Evolutionary conservation across 1,140 invertebrate species (phyloP).

Genomic region (Manduca sexta): DNA sequence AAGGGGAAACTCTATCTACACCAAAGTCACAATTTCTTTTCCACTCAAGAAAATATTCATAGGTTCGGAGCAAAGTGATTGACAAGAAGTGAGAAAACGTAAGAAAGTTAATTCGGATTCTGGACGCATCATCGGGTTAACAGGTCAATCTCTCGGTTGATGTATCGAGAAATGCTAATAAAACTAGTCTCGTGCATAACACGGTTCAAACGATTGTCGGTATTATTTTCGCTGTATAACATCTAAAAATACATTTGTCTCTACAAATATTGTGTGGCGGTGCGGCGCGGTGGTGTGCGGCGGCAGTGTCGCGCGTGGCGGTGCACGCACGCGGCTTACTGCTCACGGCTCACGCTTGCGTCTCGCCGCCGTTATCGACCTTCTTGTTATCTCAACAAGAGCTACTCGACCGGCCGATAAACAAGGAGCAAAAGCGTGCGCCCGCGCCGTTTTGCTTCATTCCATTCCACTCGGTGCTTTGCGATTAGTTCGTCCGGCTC

Average conservation of each 20-base stretch:
- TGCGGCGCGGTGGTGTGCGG: constrained; percentile 16
- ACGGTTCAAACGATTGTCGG: constrained; percentile 36
- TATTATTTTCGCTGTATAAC: constrained; percentile 50
- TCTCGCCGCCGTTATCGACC: constrained; percentile 41
- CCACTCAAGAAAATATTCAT: not conserved
- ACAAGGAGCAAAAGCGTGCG: constrained; percentile 67
- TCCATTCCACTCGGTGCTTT: constrained; percentile 50
- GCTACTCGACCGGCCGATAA: constrained; percentile 55
- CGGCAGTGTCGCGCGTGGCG: constrained; percentile 18
- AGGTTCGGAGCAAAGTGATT: not conserved
- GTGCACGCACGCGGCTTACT: constrained; percentile 21
- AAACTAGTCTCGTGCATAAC: constrained; percentile 25
- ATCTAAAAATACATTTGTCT: constrained; percentile 63
- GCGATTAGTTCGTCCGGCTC: constrained; percentile 60
- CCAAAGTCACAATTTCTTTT: not conserved
- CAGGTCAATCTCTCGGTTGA: constrained; percentile 6
- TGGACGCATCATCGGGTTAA: not conserved
- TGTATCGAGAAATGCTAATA: constrained; percentile 5
- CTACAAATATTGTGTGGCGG: constrained; percentile 43
- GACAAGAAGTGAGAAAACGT: not conserved
- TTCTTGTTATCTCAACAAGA: constrained; percentile 61
- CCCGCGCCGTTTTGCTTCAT: constrained; percentile 65
- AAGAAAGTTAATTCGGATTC: not conserved
- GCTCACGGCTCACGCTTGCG: constrained; percentile 19
- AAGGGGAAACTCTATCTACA: no score